Evolutionary conservation across 2,113 vertebrate genomes (phyloP).

Genomic region (Agelaius phoeniceus): DNA sequence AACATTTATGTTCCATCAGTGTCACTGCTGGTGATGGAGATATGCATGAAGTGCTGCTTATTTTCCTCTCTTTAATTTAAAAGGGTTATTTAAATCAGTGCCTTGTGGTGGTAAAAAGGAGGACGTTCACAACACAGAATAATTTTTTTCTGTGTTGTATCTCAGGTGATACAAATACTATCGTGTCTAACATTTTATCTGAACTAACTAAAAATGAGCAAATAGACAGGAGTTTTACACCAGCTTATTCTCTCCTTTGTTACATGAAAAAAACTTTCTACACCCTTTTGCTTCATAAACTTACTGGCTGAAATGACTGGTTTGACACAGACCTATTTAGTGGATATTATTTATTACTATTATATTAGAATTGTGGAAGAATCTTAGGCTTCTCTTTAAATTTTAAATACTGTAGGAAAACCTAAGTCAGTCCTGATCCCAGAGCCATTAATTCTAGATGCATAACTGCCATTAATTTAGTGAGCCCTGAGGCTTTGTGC

Average conservation of each 20-base stretch:
- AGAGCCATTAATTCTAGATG: conserved; percentile 6
- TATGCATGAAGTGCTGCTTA: not conserved
- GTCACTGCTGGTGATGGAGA: not conserved
- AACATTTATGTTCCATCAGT: not conserved
- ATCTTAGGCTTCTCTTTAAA: conserved; percentile 18
- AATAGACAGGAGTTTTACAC: not conserved
- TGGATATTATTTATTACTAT: conserved; percentile 20
- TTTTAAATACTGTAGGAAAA: conserved; percentile 19
- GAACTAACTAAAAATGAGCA: not conserved
- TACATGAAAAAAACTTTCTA: not conserved
- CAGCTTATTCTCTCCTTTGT: not conserved
- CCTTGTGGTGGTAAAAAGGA: not conserved
- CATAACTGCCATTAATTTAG: not conserved
- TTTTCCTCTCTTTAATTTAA: not conserved
- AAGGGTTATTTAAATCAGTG: not conserved
- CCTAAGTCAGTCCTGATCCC: not conserved
- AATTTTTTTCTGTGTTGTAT: not conserved
- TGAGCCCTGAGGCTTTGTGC: not conserved
- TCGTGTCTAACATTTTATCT: not conserved
- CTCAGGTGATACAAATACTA: not conserved
- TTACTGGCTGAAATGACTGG: not conserved
- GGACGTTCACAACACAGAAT: not conserved
- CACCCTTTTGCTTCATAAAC: not conserved
- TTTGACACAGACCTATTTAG: not conserved
- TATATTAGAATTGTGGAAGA: not conserved